These are phyloP conservation scores for Aethes cnicana DNA, from an alignment of 2,888 invertebrate species.

Conservation along the genomic window DNA sequence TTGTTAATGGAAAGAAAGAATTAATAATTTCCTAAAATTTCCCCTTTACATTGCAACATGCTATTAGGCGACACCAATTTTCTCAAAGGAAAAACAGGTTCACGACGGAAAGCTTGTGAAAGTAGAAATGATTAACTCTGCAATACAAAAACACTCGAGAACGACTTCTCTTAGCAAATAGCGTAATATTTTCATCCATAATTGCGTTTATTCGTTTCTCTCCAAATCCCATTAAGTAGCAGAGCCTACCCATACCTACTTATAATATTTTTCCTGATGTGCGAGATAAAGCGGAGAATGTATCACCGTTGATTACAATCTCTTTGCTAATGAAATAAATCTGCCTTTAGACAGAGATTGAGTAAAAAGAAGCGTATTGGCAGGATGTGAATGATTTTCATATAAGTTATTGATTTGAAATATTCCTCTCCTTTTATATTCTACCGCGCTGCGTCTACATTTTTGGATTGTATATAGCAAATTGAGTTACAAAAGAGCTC, in stretches of 20 bases:
- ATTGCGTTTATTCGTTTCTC: conserved; percentile 39
- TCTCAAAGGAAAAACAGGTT: too few relatives aligned
- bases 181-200: conserved; percentile 40
- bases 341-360: conserved; percentile 34
- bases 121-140: conserved; percentile 19
- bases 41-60: too few relatives aligned
- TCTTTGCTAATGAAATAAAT: conserved; percentile 41
- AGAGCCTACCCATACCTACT: conserved; percentile 6
- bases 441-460: too few relatives aligned
- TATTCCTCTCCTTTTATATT: too few relatives aligned
- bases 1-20: too few relatives aligned
- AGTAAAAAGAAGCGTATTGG: not conserved
- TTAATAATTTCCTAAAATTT: too few relatives aligned
- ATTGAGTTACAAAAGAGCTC: too few relatives aligned
- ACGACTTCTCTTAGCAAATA: conserved; percentile 23
- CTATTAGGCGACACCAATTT: too few relatives aligned
- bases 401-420: too few relatives aligned
- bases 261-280: conserved; percentile 18
- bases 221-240: conserved; percentile 38
- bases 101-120: not conserved
- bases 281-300: conserved; percentile 44
- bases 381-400: too few relatives aligned
- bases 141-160: conserved; percentile 21
- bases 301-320: conserved; percentile 42
- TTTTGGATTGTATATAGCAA: too few relatives aligned